Evolutionary conservation across 2,797 vertebrate species (phyloP).

Genomic region (Menidia menidia): DNA sequence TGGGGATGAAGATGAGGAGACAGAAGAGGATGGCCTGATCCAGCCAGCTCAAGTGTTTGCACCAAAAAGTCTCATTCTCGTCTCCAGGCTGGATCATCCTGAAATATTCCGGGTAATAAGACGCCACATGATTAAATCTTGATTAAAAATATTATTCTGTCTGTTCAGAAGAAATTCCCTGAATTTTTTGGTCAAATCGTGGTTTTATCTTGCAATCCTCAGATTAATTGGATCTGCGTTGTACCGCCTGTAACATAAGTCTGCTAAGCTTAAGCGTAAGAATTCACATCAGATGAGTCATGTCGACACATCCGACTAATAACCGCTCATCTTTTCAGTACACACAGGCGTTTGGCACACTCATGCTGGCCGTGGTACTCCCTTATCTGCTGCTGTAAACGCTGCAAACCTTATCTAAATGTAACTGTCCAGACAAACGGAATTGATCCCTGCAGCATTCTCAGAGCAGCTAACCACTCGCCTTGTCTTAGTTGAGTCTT

Average conservation of each 20-base stretch:
- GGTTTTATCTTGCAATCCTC: constrained; percentile 51
- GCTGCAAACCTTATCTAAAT: not conserved
- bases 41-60: constrained; percentile 97
- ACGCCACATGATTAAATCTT: constrained; percentile 52
- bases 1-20: constrained; percentile 87
- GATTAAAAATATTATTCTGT: constrained; percentile 51
- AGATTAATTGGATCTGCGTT: constrained; percentile 39
- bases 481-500: constrained; percentile 5
- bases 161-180: constrained; percentile 23
- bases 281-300: constrained; percentile 23
- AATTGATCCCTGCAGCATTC: not conserved
- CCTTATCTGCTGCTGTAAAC: not conserved
- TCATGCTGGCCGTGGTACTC: constrained; percentile 8
- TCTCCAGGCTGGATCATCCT: constrained; percentile 96
- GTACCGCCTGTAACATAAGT: constrained; percentile 36
- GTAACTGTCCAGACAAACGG: not conserved
- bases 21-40: constrained; percentile 90
- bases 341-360: constrained; percentile 21
- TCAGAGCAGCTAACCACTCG: not conserved
- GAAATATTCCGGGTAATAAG: constrained; percentile 97
- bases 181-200: constrained; percentile 41
- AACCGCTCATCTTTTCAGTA: constrained; percentile 28
- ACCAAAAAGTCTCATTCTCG: constrained; percentile 97
- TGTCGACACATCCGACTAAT: constrained; percentile 23
- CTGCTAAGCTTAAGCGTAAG: constrained; percentile 27